phyloP scores from a whole-genome alignment of 1,140 invertebrate genomes.

The Drosophila cardini region DNA sequence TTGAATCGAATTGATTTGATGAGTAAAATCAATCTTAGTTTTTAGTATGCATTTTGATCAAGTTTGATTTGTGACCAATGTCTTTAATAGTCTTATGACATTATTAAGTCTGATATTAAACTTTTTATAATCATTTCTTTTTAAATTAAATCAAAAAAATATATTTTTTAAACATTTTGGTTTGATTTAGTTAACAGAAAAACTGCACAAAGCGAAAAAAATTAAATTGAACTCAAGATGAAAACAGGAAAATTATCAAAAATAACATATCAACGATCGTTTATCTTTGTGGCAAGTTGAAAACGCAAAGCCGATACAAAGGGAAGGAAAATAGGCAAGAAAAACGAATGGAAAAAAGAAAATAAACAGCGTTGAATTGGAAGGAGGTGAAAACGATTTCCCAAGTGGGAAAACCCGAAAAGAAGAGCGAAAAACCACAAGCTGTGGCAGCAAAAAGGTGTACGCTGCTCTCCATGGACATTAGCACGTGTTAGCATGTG shows the following conservation, averaged over 20 bases:
- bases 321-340: neutral
- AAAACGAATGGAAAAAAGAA: neutral
- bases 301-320: slow-evolving; percentile 15
- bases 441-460: slow-evolving; percentile 56
- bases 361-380: neutral
- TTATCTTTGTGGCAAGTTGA: slow-evolving; percentile 38
- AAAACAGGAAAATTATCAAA: slow-evolving; percentile 38
- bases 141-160: too few relatives aligned
- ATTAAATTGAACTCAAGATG: slow-evolving; percentile 4
- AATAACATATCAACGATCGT: slow-evolving; percentile 63
- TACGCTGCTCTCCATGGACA: slow-evolving; percentile 65
- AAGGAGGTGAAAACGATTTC: slow-evolving; percentile 28
- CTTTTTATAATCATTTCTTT: too few relatives aligned
- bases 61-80: too few relatives aligned
- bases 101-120: too few relatives aligned
- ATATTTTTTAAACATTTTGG: too few relatives aligned
- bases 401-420: slow-evolving; percentile 42
- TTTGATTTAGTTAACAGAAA: too few relatives aligned
- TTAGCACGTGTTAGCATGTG: slow-evolving; percentile 39
- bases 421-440: slow-evolving; percentile 51
- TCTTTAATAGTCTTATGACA: too few relatives aligned
- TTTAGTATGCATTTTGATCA: too few relatives aligned
- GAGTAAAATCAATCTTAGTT: too few relatives aligned
- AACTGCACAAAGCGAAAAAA: too few relatives aligned
- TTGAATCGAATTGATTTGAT: too few relatives aligned